Evolutionary conservation across 1,140 invertebrate species (phyloP).

Genomic region (Teleopsis dalmanni): DNA sequence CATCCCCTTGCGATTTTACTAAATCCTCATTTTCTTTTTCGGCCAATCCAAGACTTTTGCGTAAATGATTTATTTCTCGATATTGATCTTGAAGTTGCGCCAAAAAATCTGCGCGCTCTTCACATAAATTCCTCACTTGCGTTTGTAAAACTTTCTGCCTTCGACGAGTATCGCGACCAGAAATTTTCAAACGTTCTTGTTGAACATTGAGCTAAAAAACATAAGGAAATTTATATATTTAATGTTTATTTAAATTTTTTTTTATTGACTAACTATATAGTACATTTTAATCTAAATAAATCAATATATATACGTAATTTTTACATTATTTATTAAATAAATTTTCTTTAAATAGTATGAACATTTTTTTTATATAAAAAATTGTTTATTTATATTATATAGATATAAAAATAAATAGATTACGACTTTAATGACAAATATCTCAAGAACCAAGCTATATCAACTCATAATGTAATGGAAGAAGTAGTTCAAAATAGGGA

Average conservation of each 20-base stretch:
- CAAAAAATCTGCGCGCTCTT: constrained; percentile 83
- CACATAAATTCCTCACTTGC: constrained; percentile 75
- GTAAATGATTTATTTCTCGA: constrained; percentile 63
- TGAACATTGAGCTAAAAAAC: constrained; percentile 66
- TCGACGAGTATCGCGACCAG: constrained; percentile 72
- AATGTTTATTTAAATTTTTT: too few species aligned
- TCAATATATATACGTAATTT: too few species aligned
- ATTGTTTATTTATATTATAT: too few species aligned
- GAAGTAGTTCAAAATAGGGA: too few species aligned
- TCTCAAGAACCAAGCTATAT: too few species aligned
- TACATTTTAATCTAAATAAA: too few species aligned
- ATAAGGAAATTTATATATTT: background rate
- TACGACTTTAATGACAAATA: too few species aligned
- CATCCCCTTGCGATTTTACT: constrained; percentile 55
- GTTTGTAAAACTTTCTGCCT: constrained; percentile 75
- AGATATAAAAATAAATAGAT: too few species aligned
- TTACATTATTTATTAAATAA: too few species aligned
- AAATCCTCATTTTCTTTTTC: constrained; percentile 74
- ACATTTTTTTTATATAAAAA: too few species aligned
- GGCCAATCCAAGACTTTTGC: constrained; percentile 60
- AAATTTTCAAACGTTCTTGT: constrained; percentile 70
- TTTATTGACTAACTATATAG: background rate
- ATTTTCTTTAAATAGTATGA: too few species aligned
- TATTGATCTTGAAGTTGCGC: constrained; percentile 80
- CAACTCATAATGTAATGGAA: too few species aligned